Evolutionary conservation across 2,888 invertebrate genomes (phyloP).

Genomic region (Tinea pellionella): DNA sequence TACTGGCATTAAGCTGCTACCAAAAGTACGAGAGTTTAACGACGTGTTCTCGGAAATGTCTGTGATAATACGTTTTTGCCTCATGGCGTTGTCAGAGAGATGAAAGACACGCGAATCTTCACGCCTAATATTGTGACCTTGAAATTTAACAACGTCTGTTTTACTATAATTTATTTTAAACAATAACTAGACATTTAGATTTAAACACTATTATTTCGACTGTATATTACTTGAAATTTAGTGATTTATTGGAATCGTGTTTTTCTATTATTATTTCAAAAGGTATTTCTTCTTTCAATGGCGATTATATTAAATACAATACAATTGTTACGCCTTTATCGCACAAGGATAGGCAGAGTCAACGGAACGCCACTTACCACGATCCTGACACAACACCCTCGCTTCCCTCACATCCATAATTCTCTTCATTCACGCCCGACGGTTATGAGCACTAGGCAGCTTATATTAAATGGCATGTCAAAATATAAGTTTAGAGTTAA

Average conservation of each 20-base stretch:
- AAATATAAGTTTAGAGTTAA: no score
- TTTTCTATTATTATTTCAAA: not conserved
- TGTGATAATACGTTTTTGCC: constrained; percentile 32
- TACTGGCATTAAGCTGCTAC: constrained; percentile 68
- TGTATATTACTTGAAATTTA: not conserved
- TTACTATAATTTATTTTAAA: constrained; percentile 3
- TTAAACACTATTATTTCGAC: constrained; percentile 2
- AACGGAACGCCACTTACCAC: no score
- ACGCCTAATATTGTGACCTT: not conserved
- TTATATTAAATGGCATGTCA: no score
- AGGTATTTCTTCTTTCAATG: no score
- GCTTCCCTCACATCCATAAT: no score
- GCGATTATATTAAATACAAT: no score
- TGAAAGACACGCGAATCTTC: constrained; percentile 30
- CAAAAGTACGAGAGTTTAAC: constrained; percentile 69
- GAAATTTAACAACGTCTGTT: not conserved
- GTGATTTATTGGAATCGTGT: not conserved
- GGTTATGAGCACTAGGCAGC: no score
- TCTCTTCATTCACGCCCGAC: no score
- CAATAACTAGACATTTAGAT: constrained; percentile 9
- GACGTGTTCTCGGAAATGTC: constrained; percentile 63
- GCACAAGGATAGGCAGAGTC: no score
- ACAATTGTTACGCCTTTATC: no score
- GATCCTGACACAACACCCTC: no score
- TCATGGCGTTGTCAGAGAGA: constrained; percentile 37